These are phyloP conservation scores for Drosophila elegans DNA, from an alignment of 1,140 invertebrate genomes.

Conservation along the genomic window DNA sequence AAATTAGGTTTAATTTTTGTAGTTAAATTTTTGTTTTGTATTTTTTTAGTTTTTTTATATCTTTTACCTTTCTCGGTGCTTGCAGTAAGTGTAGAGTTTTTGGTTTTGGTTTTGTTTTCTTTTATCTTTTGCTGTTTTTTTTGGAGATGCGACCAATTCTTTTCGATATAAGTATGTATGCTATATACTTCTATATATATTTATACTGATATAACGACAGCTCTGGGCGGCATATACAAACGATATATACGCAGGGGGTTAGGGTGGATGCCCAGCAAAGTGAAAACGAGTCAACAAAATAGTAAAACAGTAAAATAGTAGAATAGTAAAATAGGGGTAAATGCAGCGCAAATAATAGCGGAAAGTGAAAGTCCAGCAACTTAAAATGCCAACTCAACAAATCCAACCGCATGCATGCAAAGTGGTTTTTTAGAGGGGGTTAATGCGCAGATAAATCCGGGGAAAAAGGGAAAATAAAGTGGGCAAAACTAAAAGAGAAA, in stretches of 20 bases:
- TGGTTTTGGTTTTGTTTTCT: constrained; percentile 66
- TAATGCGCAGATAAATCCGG: background rate
- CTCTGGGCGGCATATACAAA: constrained; percentile 49
- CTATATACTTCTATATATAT: constrained; percentile 62
- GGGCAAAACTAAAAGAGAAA: constrained; percentile 3
- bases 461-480: background rate
- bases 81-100: constrained; percentile 84
- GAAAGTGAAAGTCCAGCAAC: constrained; percentile 25
- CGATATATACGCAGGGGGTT: constrained; percentile 35
- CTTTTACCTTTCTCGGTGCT: constrained; percentile 84
- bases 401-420: constrained; percentile 47
- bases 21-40: constrained; percentile 27
- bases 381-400: constrained; percentile 39
- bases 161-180: constrained; percentile 65
- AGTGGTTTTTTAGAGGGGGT: background rate
- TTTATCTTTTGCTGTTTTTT: constrained; percentile 20
- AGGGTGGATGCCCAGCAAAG: constrained; percentile 30
- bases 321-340: background rate
- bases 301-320: constrained; percentile 4
- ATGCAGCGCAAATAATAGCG: constrained; percentile 27
- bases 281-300: constrained; percentile 24
- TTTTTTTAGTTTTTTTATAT: constrained; percentile 34
- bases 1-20: constrained; percentile 27
- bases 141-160: constrained; percentile 57
- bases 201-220: constrained; percentile 55